Evolutionary conservation across 2,888 invertebrate genomes (phyloP).

Genomic region (Nebria brevicollis): DNA sequence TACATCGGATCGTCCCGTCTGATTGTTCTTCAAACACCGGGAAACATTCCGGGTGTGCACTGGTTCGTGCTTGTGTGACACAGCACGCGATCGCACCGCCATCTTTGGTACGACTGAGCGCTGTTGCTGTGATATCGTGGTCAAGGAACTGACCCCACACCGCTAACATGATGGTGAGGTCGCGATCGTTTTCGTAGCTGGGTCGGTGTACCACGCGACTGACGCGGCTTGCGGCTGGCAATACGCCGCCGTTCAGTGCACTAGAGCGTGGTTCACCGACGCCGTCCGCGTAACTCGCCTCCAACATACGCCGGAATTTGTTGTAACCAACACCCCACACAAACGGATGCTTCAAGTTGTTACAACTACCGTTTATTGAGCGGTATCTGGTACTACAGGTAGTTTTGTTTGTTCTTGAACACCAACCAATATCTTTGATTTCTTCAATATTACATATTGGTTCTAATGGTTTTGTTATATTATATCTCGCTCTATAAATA

Average conservation of each 20-base stretch:
- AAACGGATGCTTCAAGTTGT: conserved; percentile 73
- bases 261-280: conserved; percentile 73
- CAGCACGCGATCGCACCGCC: conserved; percentile 81
- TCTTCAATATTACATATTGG: conserved; percentile 51
- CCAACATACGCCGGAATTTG: conserved; percentile 79
- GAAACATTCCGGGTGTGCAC: conserved; percentile 81
- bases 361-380: conserved; percentile 79
- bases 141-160: conserved; percentile 91
- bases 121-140: conserved; percentile 88
- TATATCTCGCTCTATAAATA: conserved; percentile 54
- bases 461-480: conserved; percentile 48
- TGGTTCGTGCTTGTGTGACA: conserved; percentile 54
- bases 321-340: conserved; percentile 77
- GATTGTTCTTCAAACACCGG: conserved; percentile 74
- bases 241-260: conserved; percentile 61
- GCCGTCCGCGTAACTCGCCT: conserved; percentile 82
- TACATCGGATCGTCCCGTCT: conserved; percentile 81
- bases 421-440: conserved; percentile 26
- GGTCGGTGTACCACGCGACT: conserved; percentile 80
- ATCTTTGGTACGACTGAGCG: conserved; percentile 77
- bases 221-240: conserved; percentile 81
- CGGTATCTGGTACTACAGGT: conserved; percentile 67
- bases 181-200: conserved; percentile 76
- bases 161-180: conserved; percentile 85
- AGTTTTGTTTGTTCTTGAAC: conserved; percentile 9